Base-by-base conservation (phyloP, 2,113 vertebrate species). In the Alexandromys fortis region DNA sequence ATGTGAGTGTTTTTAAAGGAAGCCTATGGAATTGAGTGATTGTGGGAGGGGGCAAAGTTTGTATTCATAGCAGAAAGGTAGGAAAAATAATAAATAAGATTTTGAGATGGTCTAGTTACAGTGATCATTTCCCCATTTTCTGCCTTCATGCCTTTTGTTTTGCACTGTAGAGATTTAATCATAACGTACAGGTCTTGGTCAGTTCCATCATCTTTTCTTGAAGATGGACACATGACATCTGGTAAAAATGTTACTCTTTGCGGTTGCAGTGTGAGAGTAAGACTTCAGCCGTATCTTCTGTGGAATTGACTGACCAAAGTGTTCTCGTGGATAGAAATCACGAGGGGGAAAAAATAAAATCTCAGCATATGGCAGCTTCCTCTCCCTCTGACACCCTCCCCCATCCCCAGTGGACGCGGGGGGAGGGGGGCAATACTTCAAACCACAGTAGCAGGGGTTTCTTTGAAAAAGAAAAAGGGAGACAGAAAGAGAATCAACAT, bases 401-500 rank as follows among this genome's bases (percentile, higher is more conserved):
- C 70, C 55, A 13, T 22, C 21, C n/a, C 26, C n/a, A 33, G 72
- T 91, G 21, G 30, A 13, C 92, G 35, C 12, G 38, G 19, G 88
- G 16, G 28, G 49, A 1, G 49, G 11, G 49, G 42, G 35, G 55
- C 96, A 90, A 45, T 97, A 91, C 72, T 96, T 96, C 16, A 89
- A 94, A 63, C 47, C 12, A 33, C 92, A 61, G 75, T 49, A 52
- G 10, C 94, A 96, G 45, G 94, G 1, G 87, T 96, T 58, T 96
- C 81, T 96, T 35, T 95, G 21, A 26, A 94, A 93, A 92, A 77
- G 82, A 78, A 42, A 73, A 92, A 78, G 90, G 17, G 72, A 78
- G 86, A 33, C 42, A 85, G 77, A 90, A 90, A 73, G 96, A 78
- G 94, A 90, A 95, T 91, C 97, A 86, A 77, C 94, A 91, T 85